A percentile compares a stretch with the other conserved stretches of the same genome.
Conservation (phyloP, 2,797 vertebrate genomes). For the Crenuchus spilurus region DNA sequence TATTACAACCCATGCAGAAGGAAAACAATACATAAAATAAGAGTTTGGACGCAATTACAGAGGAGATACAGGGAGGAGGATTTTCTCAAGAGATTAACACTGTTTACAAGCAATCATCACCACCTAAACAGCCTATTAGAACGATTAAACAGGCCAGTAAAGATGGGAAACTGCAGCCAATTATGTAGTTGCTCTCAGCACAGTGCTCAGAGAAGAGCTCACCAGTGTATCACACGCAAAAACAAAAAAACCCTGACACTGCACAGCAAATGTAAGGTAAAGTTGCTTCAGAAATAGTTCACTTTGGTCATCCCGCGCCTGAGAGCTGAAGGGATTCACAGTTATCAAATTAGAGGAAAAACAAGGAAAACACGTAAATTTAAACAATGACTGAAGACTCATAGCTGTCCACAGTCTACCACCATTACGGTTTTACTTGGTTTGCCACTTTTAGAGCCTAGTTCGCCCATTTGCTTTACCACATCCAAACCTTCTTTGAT, state of each 20-base stretch:
- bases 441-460: constrained; percentile 83
- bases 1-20: background rate
- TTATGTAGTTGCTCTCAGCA: background rate
- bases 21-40: background rate
- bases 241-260: background rate
- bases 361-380: background rate
- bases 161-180: background rate
- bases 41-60: background rate
- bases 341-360: background rate
- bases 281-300: background rate
- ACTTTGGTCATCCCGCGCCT: background rate
- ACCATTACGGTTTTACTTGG: constrained; percentile 83
- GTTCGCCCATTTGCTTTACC: constrained; percentile 85
- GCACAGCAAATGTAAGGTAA: background rate
- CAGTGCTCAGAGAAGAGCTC: background rate
- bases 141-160: background rate
- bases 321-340: background rate
- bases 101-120: no score
- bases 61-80: no score
- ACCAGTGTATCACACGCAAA: background rate
- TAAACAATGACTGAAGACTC: constrained; percentile 46
- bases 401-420: constrained; percentile 89
- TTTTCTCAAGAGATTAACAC: no score
- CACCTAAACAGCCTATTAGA: background rate
- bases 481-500: constrained; percentile 90